These are phyloP conservation scores for Chloroceryle inda DNA, from an alignment of 2,797 vertebrate species.

Conservation along the genomic window DNA sequence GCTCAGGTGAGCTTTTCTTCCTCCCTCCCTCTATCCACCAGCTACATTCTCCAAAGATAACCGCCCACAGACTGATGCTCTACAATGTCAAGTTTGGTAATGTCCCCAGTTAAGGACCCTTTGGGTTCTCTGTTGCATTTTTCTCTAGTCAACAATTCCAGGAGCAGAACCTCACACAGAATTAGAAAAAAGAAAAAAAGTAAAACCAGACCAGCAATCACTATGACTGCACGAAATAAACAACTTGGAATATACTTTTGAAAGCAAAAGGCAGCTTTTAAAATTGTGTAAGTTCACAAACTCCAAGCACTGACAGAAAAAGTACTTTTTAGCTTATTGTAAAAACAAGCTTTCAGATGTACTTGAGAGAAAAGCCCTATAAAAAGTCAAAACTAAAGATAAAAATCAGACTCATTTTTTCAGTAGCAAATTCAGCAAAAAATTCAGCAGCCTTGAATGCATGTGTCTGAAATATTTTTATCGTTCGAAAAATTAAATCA, in stretches of 20 bases:
- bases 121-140: neutral
- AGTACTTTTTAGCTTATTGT: slow-evolving; percentile 27
- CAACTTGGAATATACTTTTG: slow-evolving; percentile 2
- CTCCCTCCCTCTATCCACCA: neutral
- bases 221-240: neutral
- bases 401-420: slow-evolving; percentile 50
- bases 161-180: neutral
- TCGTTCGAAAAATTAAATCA: slow-evolving; percentile 44
- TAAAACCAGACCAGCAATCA: neutral
- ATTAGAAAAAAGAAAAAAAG: neutral
- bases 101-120: neutral
- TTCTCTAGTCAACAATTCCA: neutral
- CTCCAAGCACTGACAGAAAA: slow-evolving; percentile 20
- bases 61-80: neutral
- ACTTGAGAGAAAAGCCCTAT: slow-evolving; percentile 44
- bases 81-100: neutral
- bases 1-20: neutral
- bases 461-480: slow-evolving; percentile 46
- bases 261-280: slow-evolving; percentile 43
- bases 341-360: slow-evolving; percentile 20
- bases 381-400: slow-evolving; percentile 40
- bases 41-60: neutral
- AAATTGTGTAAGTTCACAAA: slow-evolving; percentile 52
- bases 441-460: slow-evolving; percentile 29
- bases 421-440: slow-evolving; percentile 43